These are phyloP conservation scores for Chrysolina haemoptera DNA, from an alignment of 2,888 invertebrate species.

Conservation along the genomic window DNA sequence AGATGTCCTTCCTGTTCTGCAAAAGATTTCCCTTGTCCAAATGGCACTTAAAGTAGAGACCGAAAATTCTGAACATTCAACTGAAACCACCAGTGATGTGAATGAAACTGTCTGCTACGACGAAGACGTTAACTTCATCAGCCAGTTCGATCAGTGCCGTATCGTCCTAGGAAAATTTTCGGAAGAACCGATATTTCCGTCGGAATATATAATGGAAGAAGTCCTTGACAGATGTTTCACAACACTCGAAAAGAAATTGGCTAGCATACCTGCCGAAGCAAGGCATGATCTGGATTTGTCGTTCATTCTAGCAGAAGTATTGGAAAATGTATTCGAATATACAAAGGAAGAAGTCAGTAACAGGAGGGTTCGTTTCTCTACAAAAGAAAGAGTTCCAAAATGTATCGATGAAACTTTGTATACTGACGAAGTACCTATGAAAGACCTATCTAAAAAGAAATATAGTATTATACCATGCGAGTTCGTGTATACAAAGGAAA, in stretches of 20 bases:
- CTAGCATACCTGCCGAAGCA: neutral
- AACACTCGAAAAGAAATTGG: neutral
- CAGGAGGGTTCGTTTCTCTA: neutral
- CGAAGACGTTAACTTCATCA: neutral
- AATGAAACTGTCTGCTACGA: neutral
- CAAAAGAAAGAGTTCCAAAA: neutral
- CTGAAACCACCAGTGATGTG: neutral
- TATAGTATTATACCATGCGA: neutral
- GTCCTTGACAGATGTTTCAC: neutral
- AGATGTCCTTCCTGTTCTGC: neutral
- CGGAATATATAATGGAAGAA: neutral
- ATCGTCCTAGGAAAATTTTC: too few relatives aligned
- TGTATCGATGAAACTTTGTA: neutral
- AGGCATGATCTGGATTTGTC: neutral
- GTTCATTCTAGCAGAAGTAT: neutral
- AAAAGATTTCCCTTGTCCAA: neutral
- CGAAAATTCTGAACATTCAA: neutral
- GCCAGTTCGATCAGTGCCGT: neutral
- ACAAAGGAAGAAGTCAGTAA: neutral
- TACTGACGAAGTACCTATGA: neutral
- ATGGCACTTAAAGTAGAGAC: neutral
- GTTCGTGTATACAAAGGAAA: neutral
- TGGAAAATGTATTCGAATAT: conserved; percentile 7
- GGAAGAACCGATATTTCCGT: neutral
- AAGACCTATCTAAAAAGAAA: too few relatives aligned